Evolutionary conservation across 64 coral and sea anemone species (phyloP).

Genomic region (Montipora efflorescens): DNA sequence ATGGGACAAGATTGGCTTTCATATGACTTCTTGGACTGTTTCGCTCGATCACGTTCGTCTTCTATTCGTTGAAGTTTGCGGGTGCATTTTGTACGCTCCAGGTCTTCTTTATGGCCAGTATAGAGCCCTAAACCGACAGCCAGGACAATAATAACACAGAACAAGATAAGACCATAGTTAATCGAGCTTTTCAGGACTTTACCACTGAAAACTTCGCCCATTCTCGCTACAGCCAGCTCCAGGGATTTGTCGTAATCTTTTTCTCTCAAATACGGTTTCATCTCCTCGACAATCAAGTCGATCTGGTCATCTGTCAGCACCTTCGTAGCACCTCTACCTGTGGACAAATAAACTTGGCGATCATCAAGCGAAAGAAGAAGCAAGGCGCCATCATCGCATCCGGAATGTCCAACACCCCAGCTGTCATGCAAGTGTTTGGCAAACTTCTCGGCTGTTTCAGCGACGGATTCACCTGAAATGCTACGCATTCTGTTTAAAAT

Average conservation of each 20-base stretch:
- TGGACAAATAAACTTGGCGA: slow-evolving; percentile 83
- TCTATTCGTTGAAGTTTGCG: slow-evolving; percentile 82
- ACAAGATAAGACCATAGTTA: not conserved
- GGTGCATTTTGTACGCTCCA: slow-evolving; percentile 50
- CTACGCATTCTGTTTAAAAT: slow-evolving; percentile 69
- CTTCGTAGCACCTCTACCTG: slow-evolving; percentile 80
- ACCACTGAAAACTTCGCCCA: slow-evolving; percentile 88
- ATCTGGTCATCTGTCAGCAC: slow-evolving; percentile 79
- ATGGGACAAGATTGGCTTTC: slow-evolving; percentile 79
- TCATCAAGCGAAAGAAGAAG: slow-evolving; percentile 72
- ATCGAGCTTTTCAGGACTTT: slow-evolving; percentile 18
- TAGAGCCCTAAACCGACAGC: slow-evolving; percentile 20
- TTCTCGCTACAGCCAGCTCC: slow-evolving; percentile 51
- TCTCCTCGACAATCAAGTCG: slow-evolving; percentile 82
- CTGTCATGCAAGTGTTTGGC: slow-evolving; percentile 72
- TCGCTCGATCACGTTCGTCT: slow-evolving; percentile 76
- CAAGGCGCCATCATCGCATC: slow-evolving; percentile 79
- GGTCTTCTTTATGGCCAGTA: slow-evolving; percentile 18
- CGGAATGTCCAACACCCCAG: slow-evolving; percentile 83
- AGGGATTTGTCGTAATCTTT: slow-evolving; percentile 68
- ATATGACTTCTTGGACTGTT: slow-evolving; percentile 57
- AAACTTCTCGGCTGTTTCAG: slow-evolving; percentile 54
- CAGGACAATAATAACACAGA: slow-evolving; percentile 23
- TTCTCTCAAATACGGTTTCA: slow-evolving; percentile 56
- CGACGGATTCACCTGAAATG: slow-evolving; percentile 19